Conservation (phyloP, 2,113 vertebrate genomes). For the Vimba vimba region DNA sequence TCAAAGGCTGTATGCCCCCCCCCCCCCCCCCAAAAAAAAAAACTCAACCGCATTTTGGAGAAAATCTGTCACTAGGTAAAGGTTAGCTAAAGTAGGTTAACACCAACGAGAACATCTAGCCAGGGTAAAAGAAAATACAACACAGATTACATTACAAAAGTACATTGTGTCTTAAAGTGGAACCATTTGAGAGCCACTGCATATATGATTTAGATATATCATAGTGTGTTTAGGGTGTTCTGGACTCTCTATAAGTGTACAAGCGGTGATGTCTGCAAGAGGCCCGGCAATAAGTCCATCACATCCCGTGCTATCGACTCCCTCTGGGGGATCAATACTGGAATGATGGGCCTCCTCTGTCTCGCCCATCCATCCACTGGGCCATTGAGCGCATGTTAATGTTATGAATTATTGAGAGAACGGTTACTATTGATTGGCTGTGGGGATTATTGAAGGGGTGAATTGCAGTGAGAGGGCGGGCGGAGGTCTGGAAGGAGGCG, state of each 20-base stretch:
- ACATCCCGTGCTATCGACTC: slow-evolving; percentile 77
- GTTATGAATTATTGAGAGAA: slow-evolving; percentile 87
- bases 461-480: slow-evolving; percentile 58
- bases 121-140: neutral
- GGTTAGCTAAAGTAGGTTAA: neutral
- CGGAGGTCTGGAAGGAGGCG: slow-evolving; percentile 57
- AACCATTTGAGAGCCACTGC: neutral
- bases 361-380: slow-evolving; percentile 79
- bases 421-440: slow-evolving; percentile 82
- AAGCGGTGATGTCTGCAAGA: slow-evolving; percentile 44
- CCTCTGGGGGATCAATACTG: slow-evolving; percentile 76
- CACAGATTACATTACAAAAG: neutral
- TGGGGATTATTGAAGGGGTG: slow-evolving; percentile 77
- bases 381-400: slow-evolving; percentile 85
- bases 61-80: neutral
- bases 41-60: neutral
- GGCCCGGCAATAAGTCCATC: slow-evolving; percentile 77
- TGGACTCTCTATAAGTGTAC: neutral
- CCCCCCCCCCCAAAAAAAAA: neutral
- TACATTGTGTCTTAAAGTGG: neutral
- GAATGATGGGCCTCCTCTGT: slow-evolving; percentile 84
- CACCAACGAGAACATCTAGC: neutral
- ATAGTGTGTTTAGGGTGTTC: slow-evolving; percentile 8
- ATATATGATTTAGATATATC: slow-evolving; percentile 5
- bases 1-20: neutral